Evolutionary conservation across 2,888 invertebrate species (phyloP).

Genomic region (Ophioninae sp.): DNA sequence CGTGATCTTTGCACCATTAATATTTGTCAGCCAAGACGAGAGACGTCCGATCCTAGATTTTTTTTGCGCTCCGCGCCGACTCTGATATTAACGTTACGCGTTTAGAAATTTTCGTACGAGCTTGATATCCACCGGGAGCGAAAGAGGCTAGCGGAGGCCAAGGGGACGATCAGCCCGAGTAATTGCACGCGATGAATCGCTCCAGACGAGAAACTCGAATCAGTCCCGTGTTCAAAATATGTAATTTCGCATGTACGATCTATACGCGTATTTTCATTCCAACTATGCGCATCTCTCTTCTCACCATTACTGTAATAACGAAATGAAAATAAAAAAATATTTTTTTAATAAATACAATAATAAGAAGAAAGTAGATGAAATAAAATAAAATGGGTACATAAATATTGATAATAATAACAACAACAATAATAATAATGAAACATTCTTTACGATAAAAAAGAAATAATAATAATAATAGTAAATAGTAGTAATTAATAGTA

Average conservation of each 20-base stretch:
- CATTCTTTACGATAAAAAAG: no score
- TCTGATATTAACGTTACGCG: conserved; percentile 2
- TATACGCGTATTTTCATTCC: neutral
- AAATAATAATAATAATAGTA: no score
- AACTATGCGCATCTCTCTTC: neutral
- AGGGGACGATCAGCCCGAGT: neutral
- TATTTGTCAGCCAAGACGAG: conserved; percentile 36
- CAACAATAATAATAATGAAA: no score
- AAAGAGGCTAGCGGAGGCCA: neutral
- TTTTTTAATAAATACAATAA: no score
- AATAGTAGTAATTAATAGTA: no score
- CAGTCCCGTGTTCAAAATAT: neutral
- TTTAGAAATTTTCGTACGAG: conserved; percentile 15
- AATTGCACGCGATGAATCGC: conserved; percentile 28
- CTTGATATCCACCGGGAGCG: neutral
- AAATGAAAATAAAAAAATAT: neutral
- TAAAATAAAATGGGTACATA: no score
- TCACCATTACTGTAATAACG: neutral
- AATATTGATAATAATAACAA: no score
- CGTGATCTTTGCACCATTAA: conserved; percentile 43
- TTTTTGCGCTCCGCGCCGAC: neutral
- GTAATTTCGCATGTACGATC: neutral
- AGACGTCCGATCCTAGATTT: neutral
- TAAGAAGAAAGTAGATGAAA: no score
- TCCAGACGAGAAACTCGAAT: neutral